Evolutionary conservation across 2,113 vertebrate species (phyloP), one percentile per base, ranked within the genome.

Genomic region (Sinocyclocheilus anshuiensis): DNA sequence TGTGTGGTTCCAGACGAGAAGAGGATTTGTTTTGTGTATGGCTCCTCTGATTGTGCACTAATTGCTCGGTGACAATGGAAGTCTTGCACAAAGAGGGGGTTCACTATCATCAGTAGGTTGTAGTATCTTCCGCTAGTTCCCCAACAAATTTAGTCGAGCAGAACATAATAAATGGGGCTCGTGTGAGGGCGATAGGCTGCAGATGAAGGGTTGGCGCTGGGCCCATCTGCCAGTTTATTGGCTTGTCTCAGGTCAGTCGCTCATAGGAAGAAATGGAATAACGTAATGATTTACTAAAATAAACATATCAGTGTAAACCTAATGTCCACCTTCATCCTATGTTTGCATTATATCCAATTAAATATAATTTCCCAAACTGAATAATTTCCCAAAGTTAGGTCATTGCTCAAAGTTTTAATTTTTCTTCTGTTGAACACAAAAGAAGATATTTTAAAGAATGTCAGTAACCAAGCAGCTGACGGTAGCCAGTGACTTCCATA

Each of bases 41-140:
- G 74, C 81, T 71, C 61, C 67, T 45, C 50, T 81, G 67, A 84
- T 20, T 24, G 42, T 83, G 1, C 26, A 1, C 74, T 87, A 90
- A 86, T 86, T 90, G 76, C 80, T 91, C 85, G 80, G 86, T 86
- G 77, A 88, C 90, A 88, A 84, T 87, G 86, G 84, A 88, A 88
- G 74, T 50, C 53, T 83, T 53, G 77, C 53, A n/a, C 42, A 78
- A 72, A 6, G 33, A 42, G 71, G 20, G 11, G 36, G 36, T 42
- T 59, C 57, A n/a, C 57, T 61, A n/a, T 61, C 22, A 61, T 59
- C 55, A 72, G 69, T 61, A 53, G 71, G 71, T 80, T 86, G 20
- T 63, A 48, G 59, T 88, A 76, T 87, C 72, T 87, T 92, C 90
- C 91, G 57, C 87, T 84, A 87, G 90, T 85, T 91, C 88, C 88